These are phyloP conservation scores for Thymelicus sylvestris DNA, from an alignment of 2,888 invertebrate species.

Conservation along the genomic window DNA sequence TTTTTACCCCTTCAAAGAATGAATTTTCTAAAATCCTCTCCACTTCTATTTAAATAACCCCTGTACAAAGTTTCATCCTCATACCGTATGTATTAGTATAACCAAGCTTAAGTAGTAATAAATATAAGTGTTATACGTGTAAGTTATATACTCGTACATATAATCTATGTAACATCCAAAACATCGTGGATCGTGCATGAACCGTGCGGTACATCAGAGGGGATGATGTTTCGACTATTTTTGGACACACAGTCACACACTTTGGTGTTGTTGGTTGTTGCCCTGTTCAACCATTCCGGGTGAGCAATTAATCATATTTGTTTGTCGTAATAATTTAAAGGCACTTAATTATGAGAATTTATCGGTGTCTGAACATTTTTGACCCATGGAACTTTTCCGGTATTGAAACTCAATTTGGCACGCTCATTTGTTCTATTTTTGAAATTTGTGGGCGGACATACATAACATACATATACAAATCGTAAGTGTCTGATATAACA, in stretches of 20 bases:
- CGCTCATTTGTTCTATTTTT: too few species aligned
- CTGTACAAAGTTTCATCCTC: too few species aligned
- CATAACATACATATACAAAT: too few species aligned
- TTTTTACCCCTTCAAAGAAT: too few species aligned
- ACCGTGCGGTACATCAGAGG: not conserved
- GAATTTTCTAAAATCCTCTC: too few species aligned
- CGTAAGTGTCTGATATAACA: too few species aligned
- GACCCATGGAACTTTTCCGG: not conserved
- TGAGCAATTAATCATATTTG: not conserved
- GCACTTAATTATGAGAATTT: not conserved
- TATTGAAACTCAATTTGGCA: too few species aligned
- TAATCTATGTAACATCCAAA: not conserved
- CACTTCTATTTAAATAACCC: too few species aligned
- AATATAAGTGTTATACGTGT: not conserved
- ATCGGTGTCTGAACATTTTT: not conserved
- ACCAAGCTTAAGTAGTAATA: too few species aligned
- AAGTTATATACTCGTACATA: too few species aligned
- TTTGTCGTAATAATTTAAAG: not conserved
- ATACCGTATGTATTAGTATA: too few species aligned
- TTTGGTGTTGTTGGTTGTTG: not conserved
- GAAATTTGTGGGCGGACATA: too few species aligned
- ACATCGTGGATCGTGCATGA: not conserved
- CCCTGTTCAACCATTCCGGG: not conserved
- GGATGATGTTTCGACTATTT: not conserved
- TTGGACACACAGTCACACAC: not conserved